Conservation (phyloP, 2,797 vertebrate genomes). For the Trichosurus vulpecula region DNA sequence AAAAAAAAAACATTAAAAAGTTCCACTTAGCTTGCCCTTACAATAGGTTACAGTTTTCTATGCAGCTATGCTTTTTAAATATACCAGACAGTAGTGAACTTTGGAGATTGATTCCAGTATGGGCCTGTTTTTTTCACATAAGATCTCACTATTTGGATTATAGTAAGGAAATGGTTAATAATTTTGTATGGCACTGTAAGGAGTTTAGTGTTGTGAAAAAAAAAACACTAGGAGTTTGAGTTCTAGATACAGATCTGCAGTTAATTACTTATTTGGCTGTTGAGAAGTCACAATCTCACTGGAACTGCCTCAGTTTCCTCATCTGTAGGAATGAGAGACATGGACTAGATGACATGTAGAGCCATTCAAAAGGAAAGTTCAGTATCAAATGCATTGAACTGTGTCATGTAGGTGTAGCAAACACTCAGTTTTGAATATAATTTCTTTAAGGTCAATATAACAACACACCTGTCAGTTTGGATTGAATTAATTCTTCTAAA, state of each 20-base stretch:
- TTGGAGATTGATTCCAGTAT: neutral
- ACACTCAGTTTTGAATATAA: conserved; percentile 11
- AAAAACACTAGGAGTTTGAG: neutral
- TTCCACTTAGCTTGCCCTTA: too few species aligned
- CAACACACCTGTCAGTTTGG: neutral
- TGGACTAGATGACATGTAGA: neutral
- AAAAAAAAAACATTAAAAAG: too few species aligned
- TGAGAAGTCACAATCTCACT: neutral
- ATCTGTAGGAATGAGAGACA: neutral
- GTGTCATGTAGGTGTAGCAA: neutral
- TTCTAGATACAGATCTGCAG: neutral
- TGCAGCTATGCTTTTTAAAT: neutral
- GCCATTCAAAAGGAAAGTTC: neutral
- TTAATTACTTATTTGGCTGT: neutral
- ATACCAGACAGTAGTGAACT: neutral
- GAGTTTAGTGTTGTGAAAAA: neutral
- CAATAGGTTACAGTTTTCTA: neutral
- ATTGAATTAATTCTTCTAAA: conserved; percentile 36
- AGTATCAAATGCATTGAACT: conserved; percentile 17
- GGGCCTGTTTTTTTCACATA: neutral
- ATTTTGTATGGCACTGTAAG: neutral
- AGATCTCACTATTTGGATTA: neutral
- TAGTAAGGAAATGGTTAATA: neutral
- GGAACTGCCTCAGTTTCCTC: neutral
- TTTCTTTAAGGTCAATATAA: conserved; percentile 7